Percentiles rank a stretch among this genome's conserved stretches.
Conservation (phyloP, 2,888 invertebrate genomes). For the Quadroppia sp. region DNA sequence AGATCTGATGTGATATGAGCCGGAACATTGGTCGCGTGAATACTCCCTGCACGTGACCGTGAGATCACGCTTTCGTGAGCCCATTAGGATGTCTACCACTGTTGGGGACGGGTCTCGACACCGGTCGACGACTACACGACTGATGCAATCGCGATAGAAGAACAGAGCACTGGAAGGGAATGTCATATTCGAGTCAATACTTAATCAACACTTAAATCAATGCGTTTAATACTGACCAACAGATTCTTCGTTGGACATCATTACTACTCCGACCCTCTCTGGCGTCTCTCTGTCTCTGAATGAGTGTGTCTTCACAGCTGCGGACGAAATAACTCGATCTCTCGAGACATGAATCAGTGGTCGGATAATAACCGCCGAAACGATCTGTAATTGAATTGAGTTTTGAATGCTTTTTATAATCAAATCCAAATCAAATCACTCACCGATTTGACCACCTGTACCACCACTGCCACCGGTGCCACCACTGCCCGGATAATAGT, state of each 20-base stretch:
- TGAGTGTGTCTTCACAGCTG: slow-evolving; percentile 40
- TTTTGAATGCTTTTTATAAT: background rate
- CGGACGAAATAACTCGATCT: slow-evolving; percentile 27
- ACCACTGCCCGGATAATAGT: background rate
- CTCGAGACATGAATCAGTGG: slow-evolving; percentile 33
- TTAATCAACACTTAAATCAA: too few species aligned
- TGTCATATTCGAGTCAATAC: too few species aligned
- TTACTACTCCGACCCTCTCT: slow-evolving; percentile 39
- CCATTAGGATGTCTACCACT: slow-evolving; percentile 43
- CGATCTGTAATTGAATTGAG: background rate
- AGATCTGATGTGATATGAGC: background rate
- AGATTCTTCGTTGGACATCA: slow-evolving; percentile 43
- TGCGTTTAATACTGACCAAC: slow-evolving; percentile 44
- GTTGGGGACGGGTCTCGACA: slow-evolving; percentile 40
- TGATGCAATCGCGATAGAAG: slow-evolving; percentile 43
- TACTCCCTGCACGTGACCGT: slow-evolving; percentile 37
- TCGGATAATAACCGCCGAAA: slow-evolving; percentile 8
- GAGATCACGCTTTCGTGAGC: slow-evolving; percentile 40
- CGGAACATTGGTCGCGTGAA: slow-evolving; percentile 42
- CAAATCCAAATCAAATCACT: background rate
- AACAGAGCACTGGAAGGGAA: slow-evolving; percentile 39
- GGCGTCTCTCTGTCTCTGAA: slow-evolving; percentile 41
- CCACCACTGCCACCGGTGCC: background rate
- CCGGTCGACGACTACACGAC: slow-evolving; percentile 41
- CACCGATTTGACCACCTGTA: background rate